Evolutionary conservation across 2,797 vertebrate species (phyloP).

Genomic region (Leuciscus waleckii): DNA sequence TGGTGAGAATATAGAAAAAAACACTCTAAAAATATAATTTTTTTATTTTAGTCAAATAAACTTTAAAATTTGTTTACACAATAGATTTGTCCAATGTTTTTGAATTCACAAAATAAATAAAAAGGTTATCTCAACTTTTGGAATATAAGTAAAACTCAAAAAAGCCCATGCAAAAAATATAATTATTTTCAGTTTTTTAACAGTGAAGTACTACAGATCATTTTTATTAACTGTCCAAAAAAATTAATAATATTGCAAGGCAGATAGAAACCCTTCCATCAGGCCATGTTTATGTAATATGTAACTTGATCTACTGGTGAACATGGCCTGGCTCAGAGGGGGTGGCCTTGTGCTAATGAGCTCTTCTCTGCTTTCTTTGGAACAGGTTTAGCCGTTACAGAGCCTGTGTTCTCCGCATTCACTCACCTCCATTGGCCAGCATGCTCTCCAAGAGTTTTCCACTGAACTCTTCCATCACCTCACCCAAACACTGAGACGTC

Average conservation of each 20-base stretch:
- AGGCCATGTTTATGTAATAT: constrained; percentile 15
- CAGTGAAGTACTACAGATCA: background rate
- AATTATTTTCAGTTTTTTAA: background rate
- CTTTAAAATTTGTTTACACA: background rate
- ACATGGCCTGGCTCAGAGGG: constrained; percentile 17
- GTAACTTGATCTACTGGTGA: constrained; percentile 4
- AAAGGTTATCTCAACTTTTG: background rate
- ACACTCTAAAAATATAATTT: background rate
- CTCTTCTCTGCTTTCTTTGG: constrained; percentile 51
- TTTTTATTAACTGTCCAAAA: background rate
- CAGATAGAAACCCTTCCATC: background rate
- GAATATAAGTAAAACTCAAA: background rate
- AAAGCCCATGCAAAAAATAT: background rate
- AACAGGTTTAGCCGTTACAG: constrained; percentile 13
- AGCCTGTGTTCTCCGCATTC: constrained; percentile 2
- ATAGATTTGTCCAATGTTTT: background rate
- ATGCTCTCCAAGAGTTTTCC: constrained; percentile 89
- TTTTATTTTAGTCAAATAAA: background rate
- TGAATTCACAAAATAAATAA: background rate
- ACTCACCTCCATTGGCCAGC: constrained; percentile 88
- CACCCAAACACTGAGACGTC: constrained; percentile 87
- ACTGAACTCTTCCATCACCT: constrained; percentile 88
- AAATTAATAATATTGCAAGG: background rate
- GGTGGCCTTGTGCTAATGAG: constrained; percentile 64
- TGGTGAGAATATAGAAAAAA: constrained; percentile 59